Conservation (phyloP, 2,797 vertebrate genomes). For the Gobio occitaniae region DNA sequence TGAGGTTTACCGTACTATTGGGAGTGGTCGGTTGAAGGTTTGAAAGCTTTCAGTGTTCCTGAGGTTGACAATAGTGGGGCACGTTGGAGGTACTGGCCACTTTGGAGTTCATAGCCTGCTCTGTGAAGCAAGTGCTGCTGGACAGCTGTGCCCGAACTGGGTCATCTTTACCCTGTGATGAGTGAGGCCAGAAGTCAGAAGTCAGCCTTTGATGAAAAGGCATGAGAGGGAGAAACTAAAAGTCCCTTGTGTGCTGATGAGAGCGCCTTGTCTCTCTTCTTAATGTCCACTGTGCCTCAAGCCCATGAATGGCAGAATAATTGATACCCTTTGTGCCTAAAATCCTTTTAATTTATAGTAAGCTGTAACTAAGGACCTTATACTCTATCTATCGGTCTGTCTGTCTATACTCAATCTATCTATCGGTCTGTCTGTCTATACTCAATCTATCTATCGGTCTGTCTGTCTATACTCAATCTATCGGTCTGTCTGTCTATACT, state of each 20-base stretch:
- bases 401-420: no score
- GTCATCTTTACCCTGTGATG: conserved; percentile 74
- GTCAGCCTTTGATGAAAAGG: conserved; percentile 75
- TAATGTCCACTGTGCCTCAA: conserved; percentile 59
- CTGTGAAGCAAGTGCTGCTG: conserved; percentile 68
- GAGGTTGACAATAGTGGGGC: conserved; percentile 39
- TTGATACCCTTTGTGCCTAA: conserved; percentile 24
- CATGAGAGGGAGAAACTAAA: conserved; percentile 62
- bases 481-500: no score
- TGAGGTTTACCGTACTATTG: conserved; percentile 28
- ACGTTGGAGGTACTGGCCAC: conserved; percentile 34
- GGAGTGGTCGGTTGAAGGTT: conserved; percentile 18
- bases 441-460: no score
- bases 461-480: no score
- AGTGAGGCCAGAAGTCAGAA: conserved; percentile 77
- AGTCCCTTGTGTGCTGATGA: conserved; percentile 67
- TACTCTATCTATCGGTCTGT: neutral
- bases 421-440: no score
- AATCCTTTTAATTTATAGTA: neutral
- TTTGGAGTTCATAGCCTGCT: conserved; percentile 52
- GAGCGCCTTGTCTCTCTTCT: conserved; percentile 54
- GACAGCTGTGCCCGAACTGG: conserved; percentile 63
- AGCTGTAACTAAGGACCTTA: neutral
- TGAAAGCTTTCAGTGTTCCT: conserved; percentile 35
- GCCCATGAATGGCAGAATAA: conserved; percentile 5